Conservation (phyloP, 1,140 invertebrate genomes). For the Drosophila nasuta region DNA sequence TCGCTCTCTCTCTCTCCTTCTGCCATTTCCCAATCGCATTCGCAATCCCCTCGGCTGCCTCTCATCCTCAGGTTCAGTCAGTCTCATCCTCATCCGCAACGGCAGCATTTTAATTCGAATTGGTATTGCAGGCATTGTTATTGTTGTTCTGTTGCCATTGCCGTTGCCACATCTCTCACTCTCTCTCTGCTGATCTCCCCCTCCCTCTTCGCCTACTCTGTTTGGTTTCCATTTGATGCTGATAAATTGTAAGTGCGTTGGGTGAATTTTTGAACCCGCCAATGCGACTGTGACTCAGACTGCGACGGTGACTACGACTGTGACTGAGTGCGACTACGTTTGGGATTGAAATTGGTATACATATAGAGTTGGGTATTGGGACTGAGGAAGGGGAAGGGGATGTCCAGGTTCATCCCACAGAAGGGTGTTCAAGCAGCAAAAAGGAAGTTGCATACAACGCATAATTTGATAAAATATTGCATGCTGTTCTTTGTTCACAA, state of each 20-base stretch:
- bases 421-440: constrained; percentile 64
- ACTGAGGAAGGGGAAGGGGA: background rate
- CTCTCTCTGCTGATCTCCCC: constrained; percentile 27
- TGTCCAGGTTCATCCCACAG: constrained; percentile 31
- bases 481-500: constrained; percentile 63
- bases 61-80: constrained; percentile 22
- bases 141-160: constrained; percentile 56
- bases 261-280: constrained; percentile 28
- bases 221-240: constrained; percentile 82
- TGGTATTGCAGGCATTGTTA: constrained; percentile 75
- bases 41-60: background rate
- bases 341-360: constrained; percentile 17
- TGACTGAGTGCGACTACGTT: constrained; percentile 1
- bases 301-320: background rate
- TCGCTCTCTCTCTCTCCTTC: background rate
- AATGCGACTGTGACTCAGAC: background rate
- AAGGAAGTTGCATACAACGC: constrained; percentile 74
- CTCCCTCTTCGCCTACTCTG: constrained; percentile 25
- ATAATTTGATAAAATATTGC: constrained; percentile 83
- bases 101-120: constrained; percentile 82
- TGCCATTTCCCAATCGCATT: constrained; percentile 16
- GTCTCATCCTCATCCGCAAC: constrained; percentile 50
- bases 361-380: background rate
- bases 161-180: constrained; percentile 22
- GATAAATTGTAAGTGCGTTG: constrained; percentile 79